Conservation (phyloP, 2,888 invertebrate genomes). For the Empis stercorea region DNA sequence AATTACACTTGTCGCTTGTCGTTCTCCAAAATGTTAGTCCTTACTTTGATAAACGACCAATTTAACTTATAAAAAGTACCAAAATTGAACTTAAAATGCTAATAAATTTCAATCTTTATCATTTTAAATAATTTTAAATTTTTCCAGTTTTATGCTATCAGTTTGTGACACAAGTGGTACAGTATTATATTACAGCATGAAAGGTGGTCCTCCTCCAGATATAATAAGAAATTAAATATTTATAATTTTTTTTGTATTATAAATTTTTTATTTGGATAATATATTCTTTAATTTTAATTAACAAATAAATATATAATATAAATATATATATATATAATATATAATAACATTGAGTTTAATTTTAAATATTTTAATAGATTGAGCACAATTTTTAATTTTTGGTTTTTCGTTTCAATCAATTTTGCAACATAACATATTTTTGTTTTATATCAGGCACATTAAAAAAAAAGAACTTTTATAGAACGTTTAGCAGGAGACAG, state of each 20-base stretch:
- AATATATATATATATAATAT: background rate
- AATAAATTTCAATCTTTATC: constrained; percentile 2
- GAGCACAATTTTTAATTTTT: background rate
- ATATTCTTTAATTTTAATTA: background rate
- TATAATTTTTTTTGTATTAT: background rate
- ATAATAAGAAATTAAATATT: no score
- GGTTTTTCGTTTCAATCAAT: no score
- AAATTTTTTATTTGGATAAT: background rate
- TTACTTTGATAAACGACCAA: no score
- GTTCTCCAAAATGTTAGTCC: no score
- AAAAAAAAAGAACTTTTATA: background rate
- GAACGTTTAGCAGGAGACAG: no score
- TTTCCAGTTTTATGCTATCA: constrained; percentile 24
- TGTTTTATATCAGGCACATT: no score
- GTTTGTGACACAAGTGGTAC: constrained; percentile 37
- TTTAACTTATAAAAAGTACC: no score
- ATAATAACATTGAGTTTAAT: background rate
- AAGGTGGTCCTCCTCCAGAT: constrained; percentile 14
- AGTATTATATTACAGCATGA: constrained; percentile 38
- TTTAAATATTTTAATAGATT: background rate
- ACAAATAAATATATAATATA: background rate
- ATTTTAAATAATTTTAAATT: constrained; percentile 1
- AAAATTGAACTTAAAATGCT: no score
- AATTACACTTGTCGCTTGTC: no score
- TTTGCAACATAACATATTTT: no score